Conservation (phyloP, 2,113 vertebrate genomes). For the Smithornis capensis region DNA sequence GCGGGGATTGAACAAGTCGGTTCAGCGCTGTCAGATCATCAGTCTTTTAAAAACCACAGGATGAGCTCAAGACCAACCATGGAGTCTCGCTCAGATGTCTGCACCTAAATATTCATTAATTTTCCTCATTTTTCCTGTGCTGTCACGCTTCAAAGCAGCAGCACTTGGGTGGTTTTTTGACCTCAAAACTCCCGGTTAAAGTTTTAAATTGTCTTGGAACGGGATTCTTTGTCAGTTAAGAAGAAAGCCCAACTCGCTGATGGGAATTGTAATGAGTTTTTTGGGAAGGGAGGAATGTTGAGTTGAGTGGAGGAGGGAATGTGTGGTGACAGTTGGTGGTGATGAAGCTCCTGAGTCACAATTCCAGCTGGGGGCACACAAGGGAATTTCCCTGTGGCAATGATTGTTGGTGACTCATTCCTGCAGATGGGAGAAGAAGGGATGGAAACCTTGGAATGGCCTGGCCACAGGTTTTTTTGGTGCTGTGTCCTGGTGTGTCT, state of each 20-base stretch:
- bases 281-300: background rate
- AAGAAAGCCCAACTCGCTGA: background rate
- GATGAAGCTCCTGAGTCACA: background rate
- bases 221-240: background rate
- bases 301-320: background rate
- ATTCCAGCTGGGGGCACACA: background rate
- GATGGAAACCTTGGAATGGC: background rate
- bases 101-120: background rate
- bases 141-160: background rate
- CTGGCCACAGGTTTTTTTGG: background rate
- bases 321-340: background rate
- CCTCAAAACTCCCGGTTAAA: background rate
- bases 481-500: background rate
- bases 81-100: background rate
- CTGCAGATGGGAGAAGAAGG: background rate
- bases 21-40: fast-evolving
- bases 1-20: too few species aligned
- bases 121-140: background rate
- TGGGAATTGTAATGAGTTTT: background rate
- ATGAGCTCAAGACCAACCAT: fast-evolving
- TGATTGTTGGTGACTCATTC: background rate
- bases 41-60: too few species aligned
- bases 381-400: background rate
- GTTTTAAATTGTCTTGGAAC: fast-evolving
- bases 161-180: fast-evolving